Conservation (phyloP, 2,113 vertebrate species). For the Oceanites oceanicus region DNA sequence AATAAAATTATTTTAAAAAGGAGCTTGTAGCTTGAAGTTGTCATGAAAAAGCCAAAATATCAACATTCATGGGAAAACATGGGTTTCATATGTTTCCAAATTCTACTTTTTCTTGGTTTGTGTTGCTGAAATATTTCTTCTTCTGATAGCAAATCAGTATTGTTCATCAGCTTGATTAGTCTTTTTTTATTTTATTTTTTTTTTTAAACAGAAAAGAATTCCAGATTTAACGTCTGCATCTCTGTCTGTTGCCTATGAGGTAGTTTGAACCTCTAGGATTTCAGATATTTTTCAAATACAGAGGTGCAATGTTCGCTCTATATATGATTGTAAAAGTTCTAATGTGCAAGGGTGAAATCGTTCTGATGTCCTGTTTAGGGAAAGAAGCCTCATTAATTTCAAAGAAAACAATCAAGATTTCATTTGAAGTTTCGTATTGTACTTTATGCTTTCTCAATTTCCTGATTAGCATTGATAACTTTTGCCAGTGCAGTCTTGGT, state of each 20-base stretch:
- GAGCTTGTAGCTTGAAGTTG: neutral
- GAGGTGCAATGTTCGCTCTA: neutral
- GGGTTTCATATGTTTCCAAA: neutral
- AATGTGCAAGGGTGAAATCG: neutral
- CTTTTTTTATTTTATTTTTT: neutral
- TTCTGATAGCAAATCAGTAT: neutral
- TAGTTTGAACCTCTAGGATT: neutral
- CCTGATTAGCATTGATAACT: neutral
- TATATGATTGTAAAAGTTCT: neutral
- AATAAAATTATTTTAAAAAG: neutral
- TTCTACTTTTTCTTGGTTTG: neutral
- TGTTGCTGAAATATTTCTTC: neutral
- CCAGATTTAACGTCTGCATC: neutral
- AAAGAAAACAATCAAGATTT: neutral
- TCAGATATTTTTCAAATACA: neutral
- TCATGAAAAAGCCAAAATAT: neutral
- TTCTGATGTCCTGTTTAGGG: neutral
- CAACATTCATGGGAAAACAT: neutral
- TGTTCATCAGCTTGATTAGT: neutral
- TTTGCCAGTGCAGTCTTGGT: accelerated
- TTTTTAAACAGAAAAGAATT: neutral
- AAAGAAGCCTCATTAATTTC: neutral
- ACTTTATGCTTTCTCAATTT: neutral
- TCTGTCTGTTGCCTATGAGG: neutral
- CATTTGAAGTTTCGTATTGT: neutral